phyloP scores from a whole-genome alignment of 1,140 invertebrate species.

The Drusus annulatus region DNA sequence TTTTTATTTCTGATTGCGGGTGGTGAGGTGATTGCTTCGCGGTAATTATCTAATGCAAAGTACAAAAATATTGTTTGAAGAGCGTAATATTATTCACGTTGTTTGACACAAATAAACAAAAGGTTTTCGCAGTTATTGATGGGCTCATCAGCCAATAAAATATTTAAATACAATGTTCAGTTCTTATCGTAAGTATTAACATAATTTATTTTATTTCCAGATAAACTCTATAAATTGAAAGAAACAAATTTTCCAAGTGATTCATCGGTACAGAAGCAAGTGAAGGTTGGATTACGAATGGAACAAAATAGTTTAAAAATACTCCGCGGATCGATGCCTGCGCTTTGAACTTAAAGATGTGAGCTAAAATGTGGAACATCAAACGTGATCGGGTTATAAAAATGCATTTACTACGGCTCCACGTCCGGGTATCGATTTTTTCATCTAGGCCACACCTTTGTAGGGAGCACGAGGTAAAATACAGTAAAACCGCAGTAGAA shows the following conservation, averaged over 20 bases:
- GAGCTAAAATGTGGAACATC: conserved; percentile 15
- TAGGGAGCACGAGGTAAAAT: background rate
- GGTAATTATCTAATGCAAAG: too few relatives aligned
- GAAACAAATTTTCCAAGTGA: background rate
- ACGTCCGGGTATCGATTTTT: conserved; percentile 7
- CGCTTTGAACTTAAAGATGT: conserved; percentile 4
- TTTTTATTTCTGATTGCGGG: too few relatives aligned
- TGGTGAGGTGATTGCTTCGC: too few relatives aligned
- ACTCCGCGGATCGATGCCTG: conserved; percentile 1
- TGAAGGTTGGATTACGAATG: background rate
- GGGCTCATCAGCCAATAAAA: too few relatives aligned
- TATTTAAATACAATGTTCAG: too few relatives aligned
- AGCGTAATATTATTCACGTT: too few relatives aligned
- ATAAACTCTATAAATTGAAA: background rate
- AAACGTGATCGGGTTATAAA: conserved; percentile 21
- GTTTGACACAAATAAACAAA: too few relatives aligned
- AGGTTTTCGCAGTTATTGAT: too few relatives aligned
- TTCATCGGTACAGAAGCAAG: background rate
- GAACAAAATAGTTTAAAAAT: conserved; percentile 12
- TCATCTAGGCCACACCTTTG: background rate
- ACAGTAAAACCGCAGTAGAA: background rate
- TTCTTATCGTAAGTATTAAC: too few relatives aligned
- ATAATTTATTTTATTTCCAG: background rate
- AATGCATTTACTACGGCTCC: conserved; percentile 15
- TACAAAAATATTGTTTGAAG: too few relatives aligned